phyloP scores from a whole-genome alignment of 2,113 vertebrate species.

The Malurus cyaneus region DNA sequence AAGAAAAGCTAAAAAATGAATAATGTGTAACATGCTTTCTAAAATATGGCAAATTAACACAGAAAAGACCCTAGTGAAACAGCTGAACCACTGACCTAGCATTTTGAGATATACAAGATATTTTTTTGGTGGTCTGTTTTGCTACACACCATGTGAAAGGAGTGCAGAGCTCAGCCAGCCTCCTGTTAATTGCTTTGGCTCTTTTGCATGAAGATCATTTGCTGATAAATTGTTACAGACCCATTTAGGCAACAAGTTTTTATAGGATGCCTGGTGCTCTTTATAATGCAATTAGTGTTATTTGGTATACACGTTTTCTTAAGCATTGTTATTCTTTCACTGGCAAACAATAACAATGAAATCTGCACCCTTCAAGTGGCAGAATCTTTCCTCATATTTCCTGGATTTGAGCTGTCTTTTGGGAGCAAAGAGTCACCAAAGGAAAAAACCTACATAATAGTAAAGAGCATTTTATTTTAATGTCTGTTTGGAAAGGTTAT shows the following conservation, averaged over 20 bases:
- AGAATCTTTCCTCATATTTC: neutral
- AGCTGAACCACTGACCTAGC: neutral
- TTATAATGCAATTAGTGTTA: constrained; percentile 25
- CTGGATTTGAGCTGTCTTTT: neutral
- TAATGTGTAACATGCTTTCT: neutral
- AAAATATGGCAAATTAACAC: neutral
- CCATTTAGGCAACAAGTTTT: constrained; percentile 34
- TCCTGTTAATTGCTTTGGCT: constrained; percentile 32
- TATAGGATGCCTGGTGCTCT: constrained; percentile 2
- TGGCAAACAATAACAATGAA: neutral
- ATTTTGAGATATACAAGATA: neutral
- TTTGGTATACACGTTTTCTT: constrained; percentile 17
- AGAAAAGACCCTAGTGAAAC: neutral
- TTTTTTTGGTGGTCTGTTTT: neutral
- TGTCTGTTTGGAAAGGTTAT: neutral
- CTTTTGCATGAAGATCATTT: constrained; percentile 22
- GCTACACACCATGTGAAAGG: neutral
- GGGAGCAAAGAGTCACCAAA: neutral
- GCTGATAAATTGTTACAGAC: constrained; percentile 39
- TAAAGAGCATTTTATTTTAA: neutral
- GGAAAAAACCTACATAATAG: neutral
- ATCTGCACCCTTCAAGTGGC: neutral
- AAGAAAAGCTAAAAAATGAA: neutral
- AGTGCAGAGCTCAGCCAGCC: neutral
- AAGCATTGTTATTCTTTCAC: neutral